Conservation (phyloP, 2,888 invertebrate species). For the Agrotis exclamationis region DNA sequence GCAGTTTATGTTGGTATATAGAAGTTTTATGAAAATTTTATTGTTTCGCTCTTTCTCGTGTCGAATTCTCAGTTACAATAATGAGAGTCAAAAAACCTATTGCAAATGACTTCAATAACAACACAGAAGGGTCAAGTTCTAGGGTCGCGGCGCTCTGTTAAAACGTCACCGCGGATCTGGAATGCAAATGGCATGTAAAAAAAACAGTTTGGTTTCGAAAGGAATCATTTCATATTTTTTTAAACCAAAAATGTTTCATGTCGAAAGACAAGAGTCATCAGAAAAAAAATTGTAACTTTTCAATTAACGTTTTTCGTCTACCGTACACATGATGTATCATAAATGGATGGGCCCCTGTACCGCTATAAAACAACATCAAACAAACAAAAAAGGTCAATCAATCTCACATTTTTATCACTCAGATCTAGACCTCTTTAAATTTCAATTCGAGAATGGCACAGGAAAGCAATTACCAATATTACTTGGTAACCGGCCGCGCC, state of each 20-base stretch:
- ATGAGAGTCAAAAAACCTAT: neutral
- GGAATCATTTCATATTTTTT: no score
- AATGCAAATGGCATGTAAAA: no score
- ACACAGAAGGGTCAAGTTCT: no score
- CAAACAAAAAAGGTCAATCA: conserved; percentile 16
- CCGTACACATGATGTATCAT: no score
- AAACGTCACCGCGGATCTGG: no score
- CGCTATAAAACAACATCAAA: conserved; percentile 4
- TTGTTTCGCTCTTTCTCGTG: neutral
- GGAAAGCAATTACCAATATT: conserved; percentile 88
- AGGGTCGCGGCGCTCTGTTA: no score
- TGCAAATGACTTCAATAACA: neutral
- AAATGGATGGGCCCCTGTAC: neutral
- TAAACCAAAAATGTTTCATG: no score
- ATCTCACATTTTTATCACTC: conserved; percentile 30
- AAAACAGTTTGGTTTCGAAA: no score
- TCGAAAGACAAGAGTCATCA: no score
- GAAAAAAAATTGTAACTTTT: no score
- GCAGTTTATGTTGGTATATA: no score
- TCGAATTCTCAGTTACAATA: neutral
- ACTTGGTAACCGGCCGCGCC: conserved; percentile 81
- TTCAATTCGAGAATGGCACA: conserved; percentile 63
- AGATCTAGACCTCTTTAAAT: conserved; percentile 45
- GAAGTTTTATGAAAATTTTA: neutral
- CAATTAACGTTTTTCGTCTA: no score